Evolutionary conservation across 1,140 invertebrate species (phyloP).

Genomic region (Aphelenchoides besseyi): DNA sequence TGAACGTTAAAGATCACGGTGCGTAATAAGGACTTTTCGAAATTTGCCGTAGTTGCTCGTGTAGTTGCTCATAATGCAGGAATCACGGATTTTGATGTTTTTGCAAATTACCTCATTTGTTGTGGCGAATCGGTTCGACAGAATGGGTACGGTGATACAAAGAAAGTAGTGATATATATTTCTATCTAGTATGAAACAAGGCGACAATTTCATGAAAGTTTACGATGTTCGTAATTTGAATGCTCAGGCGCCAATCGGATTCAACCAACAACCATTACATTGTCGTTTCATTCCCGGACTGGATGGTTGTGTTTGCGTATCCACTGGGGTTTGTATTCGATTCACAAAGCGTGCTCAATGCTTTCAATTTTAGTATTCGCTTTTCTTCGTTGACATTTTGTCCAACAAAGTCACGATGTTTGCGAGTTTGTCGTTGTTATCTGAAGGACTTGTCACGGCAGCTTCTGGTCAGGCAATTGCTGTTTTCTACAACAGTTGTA

Average conservation of each 20-base stretch:
- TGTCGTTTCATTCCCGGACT: neutral
- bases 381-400: slow-evolving; percentile 15
- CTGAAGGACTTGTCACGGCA: neutral
- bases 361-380: neutral
- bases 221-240: slow-evolving; percentile 15
- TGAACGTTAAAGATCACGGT: slow-evolving; percentile 6
- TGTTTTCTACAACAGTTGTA: neutral
- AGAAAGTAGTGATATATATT: neutral
- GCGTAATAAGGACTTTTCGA: neutral
- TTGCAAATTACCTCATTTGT: slow-evolving; percentile 4
- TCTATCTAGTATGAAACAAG: neutral
- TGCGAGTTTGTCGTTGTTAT: neutral
- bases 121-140: slow-evolving; percentile 7
- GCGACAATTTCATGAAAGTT: slow-evolving; percentile 18
- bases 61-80: neutral
- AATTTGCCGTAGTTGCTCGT: neutral
- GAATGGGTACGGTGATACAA: neutral
- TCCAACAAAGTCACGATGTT: slow-evolving; percentile 5
- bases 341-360: too few species aligned
- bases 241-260: slow-evolving; percentile 8
- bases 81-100: slow-evolving; percentile 13
- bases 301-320: neutral
- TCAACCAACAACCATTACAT: slow-evolving; percentile 1
- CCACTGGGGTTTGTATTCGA: slow-evolving; percentile 1
- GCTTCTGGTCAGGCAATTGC: slow-evolving; percentile 18